Conservation (phyloP, 2,888 invertebrate species). For the Eutolmus rufibarbis region DNA sequence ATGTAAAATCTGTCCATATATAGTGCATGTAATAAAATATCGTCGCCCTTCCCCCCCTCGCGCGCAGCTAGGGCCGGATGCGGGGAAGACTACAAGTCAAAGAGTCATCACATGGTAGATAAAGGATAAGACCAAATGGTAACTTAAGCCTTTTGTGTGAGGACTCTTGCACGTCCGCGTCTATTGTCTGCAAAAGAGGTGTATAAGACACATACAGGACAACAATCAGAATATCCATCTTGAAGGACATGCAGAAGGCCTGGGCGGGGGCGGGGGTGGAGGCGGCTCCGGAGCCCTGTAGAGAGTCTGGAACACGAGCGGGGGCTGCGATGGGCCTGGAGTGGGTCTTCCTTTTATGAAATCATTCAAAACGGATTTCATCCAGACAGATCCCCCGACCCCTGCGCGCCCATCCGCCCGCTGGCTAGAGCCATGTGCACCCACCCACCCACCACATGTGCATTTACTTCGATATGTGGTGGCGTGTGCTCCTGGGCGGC, state of each 20-base stretch:
- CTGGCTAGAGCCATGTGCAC: background rate
- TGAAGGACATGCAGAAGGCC: constrained; percentile 43
- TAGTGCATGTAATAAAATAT: background rate
- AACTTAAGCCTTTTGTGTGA: constrained; percentile 42
- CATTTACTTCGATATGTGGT: constrained; percentile 23
- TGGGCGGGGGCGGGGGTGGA: background rate
- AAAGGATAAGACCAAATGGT: constrained; percentile 43
- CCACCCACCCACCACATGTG: background rate
- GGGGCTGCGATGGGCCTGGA: constrained; percentile 10
- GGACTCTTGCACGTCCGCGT: constrained; percentile 40
- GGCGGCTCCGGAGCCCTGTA: background rate
- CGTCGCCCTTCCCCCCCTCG: background rate
- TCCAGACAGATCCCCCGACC: constrained; percentile 38
- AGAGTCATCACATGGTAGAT: constrained; percentile 40
- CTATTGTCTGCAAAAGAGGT: constrained; percentile 42
- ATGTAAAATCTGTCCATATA: background rate
- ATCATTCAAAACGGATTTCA: constrained; percentile 47
- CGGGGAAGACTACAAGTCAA: constrained; percentile 34
- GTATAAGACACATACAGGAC: constrained; percentile 45
- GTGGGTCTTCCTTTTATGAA: constrained; percentile 45
- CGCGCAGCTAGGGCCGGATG: background rate
- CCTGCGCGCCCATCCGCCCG: background rate
- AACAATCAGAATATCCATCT: constrained; percentile 48
- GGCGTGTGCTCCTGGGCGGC: background rate
- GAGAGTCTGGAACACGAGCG: constrained; percentile 9